phyloP scores from a whole-genome alignment of 2,797 vertebrate genomes.

The Brachyrhaphis roseni region DNA sequence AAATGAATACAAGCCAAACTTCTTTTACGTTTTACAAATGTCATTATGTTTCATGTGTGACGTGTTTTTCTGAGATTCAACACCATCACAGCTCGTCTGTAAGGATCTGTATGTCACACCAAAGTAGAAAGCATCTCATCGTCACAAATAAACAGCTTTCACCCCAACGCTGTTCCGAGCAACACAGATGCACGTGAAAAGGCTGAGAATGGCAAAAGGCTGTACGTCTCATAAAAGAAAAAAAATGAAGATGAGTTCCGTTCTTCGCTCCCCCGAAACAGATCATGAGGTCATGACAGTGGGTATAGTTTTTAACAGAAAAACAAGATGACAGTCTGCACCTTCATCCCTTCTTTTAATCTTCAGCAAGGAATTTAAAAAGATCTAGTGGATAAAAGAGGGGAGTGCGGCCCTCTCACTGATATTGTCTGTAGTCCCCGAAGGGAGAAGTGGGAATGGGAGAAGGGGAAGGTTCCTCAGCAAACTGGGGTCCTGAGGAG shows the following conservation, averaged over 20 bases:
- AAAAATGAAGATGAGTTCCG: conserved; percentile 53
- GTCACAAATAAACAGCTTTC: conserved; percentile 28
- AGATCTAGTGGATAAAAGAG: conserved; percentile 56
- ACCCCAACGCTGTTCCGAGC: conserved; percentile 31
- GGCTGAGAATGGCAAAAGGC: conserved; percentile 67
- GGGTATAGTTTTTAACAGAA: conserved; percentile 39
- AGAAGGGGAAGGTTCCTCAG: conserved; percentile 86
- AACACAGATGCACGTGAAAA: conserved; percentile 60
- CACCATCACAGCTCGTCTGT: conserved; percentile 21
- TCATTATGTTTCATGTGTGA: conserved; percentile 39
- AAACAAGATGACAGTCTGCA: conserved; percentile 45
- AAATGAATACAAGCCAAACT: conserved; percentile 42
- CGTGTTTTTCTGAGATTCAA: conserved; percentile 34
- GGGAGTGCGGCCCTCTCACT: conserved; percentile 77
- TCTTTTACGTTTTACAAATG: conserved; percentile 62
- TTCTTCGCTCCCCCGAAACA: conserved; percentile 46
- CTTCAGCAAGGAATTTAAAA: conserved; percentile 78
- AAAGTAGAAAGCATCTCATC: conserved; percentile 29
- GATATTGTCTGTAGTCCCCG: conserved; percentile 92
- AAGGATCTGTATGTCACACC: conserved; percentile 28
- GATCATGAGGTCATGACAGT: conserved; percentile 59
- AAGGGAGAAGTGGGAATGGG: conserved; percentile 84
- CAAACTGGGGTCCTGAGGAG: conserved; percentile 86
- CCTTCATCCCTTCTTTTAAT: conserved; percentile 59
- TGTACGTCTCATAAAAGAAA: conserved; percentile 55